Conservation (phyloP, 2,113 vertebrate genomes). For the Corydoras maculifer region DNA sequence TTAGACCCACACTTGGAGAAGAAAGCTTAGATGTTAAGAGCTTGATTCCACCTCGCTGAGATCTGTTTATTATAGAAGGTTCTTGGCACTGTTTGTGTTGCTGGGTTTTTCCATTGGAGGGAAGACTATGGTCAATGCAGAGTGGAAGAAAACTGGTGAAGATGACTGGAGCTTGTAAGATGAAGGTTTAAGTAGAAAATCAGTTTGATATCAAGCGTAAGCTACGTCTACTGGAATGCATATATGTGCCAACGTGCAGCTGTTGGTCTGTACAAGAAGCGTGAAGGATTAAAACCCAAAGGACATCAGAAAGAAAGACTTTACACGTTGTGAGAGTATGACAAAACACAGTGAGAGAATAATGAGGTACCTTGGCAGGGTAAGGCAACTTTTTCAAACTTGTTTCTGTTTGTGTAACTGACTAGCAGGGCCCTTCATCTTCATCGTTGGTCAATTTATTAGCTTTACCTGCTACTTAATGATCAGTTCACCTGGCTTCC, state of each 20-base stretch:
- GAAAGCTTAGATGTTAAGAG: not conserved
- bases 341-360: slow-evolving; percentile 42
- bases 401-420: slow-evolving; percentile 3
- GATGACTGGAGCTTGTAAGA: not conserved
- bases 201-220: not conserved
- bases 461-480: too few relatives aligned
- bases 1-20: slow-evolving; percentile 2
- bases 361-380: slow-evolving; percentile 47
- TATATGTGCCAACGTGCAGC: not conserved
- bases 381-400: slow-evolving; percentile 42
- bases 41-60: not conserved
- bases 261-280: slow-evolving; percentile 11
- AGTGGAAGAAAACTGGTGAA: not conserved
- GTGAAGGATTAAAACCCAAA: slow-evolving; percentile 9
- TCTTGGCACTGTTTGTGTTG: slow-evolving; percentile 34
- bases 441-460: too few relatives aligned
- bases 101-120: slow-evolving; percentile 6
- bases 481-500: too few relatives aligned
- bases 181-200: slow-evolving; percentile 15
- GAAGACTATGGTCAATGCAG: slow-evolving; percentile 1
- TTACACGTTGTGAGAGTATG: slow-evolving; percentile 31
- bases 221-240: slow-evolving; percentile 6
- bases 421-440: not conserved
- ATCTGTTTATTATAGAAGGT: slow-evolving; percentile 12
- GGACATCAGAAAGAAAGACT: slow-evolving; percentile 13